A percentile compares a stretch with the other conserved stretches of the same genome.
Evolutionary conservation across 2,113 vertebrate genomes (phyloP).

Genomic region (Emydocephalus ijimae): DNA sequence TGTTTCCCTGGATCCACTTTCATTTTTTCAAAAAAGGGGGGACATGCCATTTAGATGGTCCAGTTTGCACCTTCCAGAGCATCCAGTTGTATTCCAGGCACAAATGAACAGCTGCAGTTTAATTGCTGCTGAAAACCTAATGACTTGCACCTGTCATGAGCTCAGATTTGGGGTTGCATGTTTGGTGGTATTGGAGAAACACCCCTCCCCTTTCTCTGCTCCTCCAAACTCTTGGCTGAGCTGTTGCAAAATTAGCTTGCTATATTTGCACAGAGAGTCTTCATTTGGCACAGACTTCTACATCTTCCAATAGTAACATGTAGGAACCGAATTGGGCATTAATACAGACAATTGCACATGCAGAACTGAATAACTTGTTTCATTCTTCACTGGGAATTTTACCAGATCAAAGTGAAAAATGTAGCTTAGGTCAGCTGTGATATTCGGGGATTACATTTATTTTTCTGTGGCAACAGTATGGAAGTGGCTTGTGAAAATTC

Average conservation of each 20-base stretch:
- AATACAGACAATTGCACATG: neutral
- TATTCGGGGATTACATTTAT: neutral
- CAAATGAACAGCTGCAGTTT: conserved; percentile 24
- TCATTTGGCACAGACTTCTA: neutral
- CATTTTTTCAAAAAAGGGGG: neutral
- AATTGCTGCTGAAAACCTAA: conserved; percentile 13
- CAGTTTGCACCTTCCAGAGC: conserved; percentile 2
- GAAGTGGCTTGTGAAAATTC: neutral
- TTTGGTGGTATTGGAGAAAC: conserved; percentile 32
- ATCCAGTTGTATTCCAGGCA: conserved; percentile 16
- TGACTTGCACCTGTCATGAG: conserved; percentile 1
- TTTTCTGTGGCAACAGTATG: neutral
- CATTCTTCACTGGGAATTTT: neutral
- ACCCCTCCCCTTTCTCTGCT: neutral
- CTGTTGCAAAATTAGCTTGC: neutral
- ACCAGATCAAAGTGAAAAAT: neutral
- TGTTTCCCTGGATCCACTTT: neutral
- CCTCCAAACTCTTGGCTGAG: neutral
- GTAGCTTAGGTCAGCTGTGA: neutral
- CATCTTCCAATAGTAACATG: neutral
- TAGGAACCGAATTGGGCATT: neutral
- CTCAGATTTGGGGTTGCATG: neutral
- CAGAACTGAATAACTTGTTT: neutral
- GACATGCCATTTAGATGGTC: conserved; percentile 20
- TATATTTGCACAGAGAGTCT: neutral